Evolutionary conservation across 64 coral and sea anemone species (phyloP).

Genomic region (Montipora cactus): DNA sequence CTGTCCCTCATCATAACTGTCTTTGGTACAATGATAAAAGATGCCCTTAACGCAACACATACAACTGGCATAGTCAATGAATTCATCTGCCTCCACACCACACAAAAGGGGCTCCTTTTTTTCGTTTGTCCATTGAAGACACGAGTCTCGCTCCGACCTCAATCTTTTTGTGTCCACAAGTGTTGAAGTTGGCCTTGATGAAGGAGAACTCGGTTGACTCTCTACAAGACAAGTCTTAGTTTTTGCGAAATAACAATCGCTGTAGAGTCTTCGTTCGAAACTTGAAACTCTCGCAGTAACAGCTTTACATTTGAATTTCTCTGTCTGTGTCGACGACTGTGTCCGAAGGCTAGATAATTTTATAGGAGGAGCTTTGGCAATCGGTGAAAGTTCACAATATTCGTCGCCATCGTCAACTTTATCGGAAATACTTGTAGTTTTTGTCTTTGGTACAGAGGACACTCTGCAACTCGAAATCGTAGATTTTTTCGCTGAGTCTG

Average conservation of each 20-base stretch:
- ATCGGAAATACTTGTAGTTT: slow-evolving; percentile 23
- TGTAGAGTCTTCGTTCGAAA: slow-evolving; percentile 71
- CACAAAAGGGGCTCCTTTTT: slow-evolving; percentile 64
- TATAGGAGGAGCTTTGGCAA: slow-evolving; percentile 76
- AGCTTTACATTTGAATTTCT: not conserved
- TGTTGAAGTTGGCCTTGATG: slow-evolving; percentile 71
- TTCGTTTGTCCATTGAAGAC: slow-evolving; percentile 33
- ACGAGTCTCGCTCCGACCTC: slow-evolving; percentile 18
- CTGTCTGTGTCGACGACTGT: not conserved
- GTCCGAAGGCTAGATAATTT: slow-evolving; percentile 20
- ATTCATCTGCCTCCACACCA: slow-evolving; percentile 78
- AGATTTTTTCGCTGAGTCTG: slow-evolving; percentile 80
- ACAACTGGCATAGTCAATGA: slow-evolving; percentile 94
- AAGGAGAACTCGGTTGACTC: slow-evolving; percentile 58
- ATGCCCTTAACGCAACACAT: slow-evolving; percentile 96
- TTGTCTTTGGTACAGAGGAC: slow-evolving; percentile 24
- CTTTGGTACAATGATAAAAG: slow-evolving; percentile 99
- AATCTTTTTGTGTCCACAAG: slow-evolving; percentile 44
- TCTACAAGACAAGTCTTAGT: slow-evolving; percentile 79
- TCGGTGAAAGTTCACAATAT: slow-evolving; percentile 95
- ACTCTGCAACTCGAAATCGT: slow-evolving; percentile 56
- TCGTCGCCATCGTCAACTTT: slow-evolving; percentile 58
- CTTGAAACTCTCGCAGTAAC: slow-evolving; percentile 33
- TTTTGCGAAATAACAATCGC: slow-evolving; percentile 74
- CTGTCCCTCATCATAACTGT: slow-evolving; percentile 82